Percentiles rank a stretch among this genome's conserved stretches.
Conservation (phyloP, 2,888 invertebrate species). For the Cantharis rustica region DNA sequence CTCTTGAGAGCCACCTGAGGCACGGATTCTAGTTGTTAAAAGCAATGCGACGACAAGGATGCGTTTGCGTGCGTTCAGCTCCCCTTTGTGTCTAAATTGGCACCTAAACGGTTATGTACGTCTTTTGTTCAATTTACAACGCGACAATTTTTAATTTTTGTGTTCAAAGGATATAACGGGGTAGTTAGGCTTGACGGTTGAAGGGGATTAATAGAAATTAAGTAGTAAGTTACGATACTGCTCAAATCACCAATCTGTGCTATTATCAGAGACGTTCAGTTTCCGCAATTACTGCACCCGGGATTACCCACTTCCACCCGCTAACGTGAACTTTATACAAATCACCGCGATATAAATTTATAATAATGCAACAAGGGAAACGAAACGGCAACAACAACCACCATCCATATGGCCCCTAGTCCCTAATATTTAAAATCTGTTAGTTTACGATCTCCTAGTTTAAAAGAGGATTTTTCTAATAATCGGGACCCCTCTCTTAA, state of each 20-base stretch:
- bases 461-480: conserved; percentile 36
- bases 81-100: conserved; percentile 30
- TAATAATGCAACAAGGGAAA: conserved; percentile 35
- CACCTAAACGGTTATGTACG: conserved; percentile 37
- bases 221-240: conserved; percentile 41
- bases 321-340: conserved; percentile 50
- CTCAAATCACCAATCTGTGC: conserved; percentile 26
- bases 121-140: conserved; percentile 39
- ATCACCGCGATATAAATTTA: conserved; percentile 42
- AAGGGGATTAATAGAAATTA: conserved; percentile 43
- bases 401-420: conserved; percentile 34
- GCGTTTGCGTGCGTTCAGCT: conserved; percentile 19
- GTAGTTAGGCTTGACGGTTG: conserved; percentile 39
- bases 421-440: conserved; percentile 42
- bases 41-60: conserved; percentile 6
- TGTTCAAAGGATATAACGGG: conserved; percentile 40
- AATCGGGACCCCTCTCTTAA: conserved; percentile 34
- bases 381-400: conserved; percentile 16
- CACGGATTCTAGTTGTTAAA: conserved; percentile 1
- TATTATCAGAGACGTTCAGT: conserved; percentile 29
- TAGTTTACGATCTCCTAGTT: conserved; percentile 39
- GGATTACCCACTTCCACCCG: conserved; percentile 44
- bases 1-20: conserved; percentile 31
- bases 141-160: conserved; percentile 42
- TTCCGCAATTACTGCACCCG: conserved; percentile 40